These are phyloP conservation scores for Odontomachus brunneus DNA, from an alignment of 1,140 invertebrate species.

Conservation along the genomic window DNA sequence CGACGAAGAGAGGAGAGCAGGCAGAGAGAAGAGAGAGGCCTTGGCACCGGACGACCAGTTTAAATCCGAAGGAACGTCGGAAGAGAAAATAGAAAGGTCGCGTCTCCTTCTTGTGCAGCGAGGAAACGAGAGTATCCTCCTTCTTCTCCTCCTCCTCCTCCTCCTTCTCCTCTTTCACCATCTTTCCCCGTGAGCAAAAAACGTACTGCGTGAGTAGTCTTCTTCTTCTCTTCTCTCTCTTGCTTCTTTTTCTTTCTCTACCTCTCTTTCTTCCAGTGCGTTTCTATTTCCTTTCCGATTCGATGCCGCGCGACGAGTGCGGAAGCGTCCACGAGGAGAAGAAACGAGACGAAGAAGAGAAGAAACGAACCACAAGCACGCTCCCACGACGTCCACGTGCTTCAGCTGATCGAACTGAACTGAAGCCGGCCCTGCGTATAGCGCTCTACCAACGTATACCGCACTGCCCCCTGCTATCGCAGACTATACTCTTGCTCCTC, in stretches of 20 bases:
- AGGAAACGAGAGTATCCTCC: background rate
- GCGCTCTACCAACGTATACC: constrained; percentile 32
- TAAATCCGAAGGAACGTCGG: constrained; percentile 8
- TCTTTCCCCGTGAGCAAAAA: background rate
- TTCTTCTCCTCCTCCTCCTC: too few species aligned
- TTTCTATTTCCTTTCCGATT: background rate
- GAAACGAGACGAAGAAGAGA: background rate
- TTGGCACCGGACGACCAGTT: constrained; percentile 7
- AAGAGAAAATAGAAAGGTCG: constrained; percentile 30
- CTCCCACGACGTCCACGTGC: constrained; percentile 59
- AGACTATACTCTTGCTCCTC: background rate
- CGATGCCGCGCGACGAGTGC: background rate
- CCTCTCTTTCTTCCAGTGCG: background rate
- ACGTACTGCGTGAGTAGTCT: background rate
- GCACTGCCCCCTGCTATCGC: background rate
- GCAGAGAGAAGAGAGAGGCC: background rate
- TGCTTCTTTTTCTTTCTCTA: too few species aligned
- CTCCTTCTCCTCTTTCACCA: background rate
- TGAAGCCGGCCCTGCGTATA: constrained; percentile 72
- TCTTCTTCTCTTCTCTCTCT: background rate
- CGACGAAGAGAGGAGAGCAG: background rate
- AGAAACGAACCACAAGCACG: background rate
- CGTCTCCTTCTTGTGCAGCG: background rate
- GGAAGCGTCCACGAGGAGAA: too few species aligned
- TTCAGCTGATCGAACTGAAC: constrained; percentile 79